phyloP scores from a whole-genome alignment of 2,888 invertebrate genomes.

The Aphrophora alni region DNA sequence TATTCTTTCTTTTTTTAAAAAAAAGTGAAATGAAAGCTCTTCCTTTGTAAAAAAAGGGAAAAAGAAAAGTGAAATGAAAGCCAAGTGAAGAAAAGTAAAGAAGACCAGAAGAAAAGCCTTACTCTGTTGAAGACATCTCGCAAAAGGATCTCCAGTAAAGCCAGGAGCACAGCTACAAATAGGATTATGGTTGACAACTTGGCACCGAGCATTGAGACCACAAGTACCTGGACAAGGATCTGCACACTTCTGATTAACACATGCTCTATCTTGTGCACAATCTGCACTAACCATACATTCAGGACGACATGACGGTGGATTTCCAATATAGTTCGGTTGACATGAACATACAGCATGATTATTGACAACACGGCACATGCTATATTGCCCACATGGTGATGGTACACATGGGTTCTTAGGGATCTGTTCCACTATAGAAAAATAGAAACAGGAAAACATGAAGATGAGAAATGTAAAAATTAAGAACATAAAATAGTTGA shows the following conservation, averaged over 20 bases:
- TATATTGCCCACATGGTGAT: slow-evolving; percentile 80
- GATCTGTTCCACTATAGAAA: slow-evolving; percentile 56
- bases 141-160: slow-evolving; percentile 66
- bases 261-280: slow-evolving; percentile 76
- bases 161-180: slow-evolving; percentile 68
- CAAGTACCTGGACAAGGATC: no score
- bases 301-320: slow-evolving; percentile 77
- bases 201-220: slow-evolving; percentile 77
- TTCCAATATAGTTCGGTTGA: slow-evolving; percentile 72
- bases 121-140: slow-evolving; percentile 59
- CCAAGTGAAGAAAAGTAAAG: background rate
- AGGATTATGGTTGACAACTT: no score
- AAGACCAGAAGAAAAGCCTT: slow-evolving; percentile 53
- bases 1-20: no score
- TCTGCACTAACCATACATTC: slow-evolving; percentile 82
- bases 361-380: slow-evolving; percentile 73
- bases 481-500: slow-evolving; percentile 50
- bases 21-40: no score
- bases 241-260: slow-evolving; percentile 79
- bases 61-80: no score
- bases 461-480: background rate
- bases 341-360: slow-evolving; percentile 81
- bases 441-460: slow-evolving; percentile 21
- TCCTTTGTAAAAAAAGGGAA: no score
- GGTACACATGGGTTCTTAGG: slow-evolving; percentile 74